A percentile compares a stretch with the other conserved stretches of the same genome.
Evolutionary conservation across 2,113 vertebrate species (phyloP).

Genomic region (Galbula dea): DNA sequence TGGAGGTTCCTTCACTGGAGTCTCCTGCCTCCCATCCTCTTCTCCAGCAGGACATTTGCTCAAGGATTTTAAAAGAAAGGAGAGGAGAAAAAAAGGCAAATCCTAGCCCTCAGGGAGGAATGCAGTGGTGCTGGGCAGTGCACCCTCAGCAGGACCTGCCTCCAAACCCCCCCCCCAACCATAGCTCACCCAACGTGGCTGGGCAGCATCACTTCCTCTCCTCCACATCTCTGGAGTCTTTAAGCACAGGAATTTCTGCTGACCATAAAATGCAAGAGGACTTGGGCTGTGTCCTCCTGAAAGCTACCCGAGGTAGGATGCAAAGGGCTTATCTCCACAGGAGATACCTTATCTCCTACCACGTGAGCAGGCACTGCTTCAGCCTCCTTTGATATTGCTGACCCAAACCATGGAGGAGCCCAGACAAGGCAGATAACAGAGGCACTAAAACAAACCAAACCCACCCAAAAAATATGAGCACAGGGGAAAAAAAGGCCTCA

Average conservation of each 20-base stretch:
- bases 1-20: not conserved
- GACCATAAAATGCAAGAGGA: not conserved
- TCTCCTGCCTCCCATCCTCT: not conserved
- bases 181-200: no score
- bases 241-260: not conserved
- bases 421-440: not conserved
- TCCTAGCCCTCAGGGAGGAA: accelerated
- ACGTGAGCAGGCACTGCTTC: accelerated
- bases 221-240: accelerated
- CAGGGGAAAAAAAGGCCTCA: not conserved
- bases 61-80: not conserved
- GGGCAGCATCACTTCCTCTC: no score
- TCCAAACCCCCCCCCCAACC: accelerated
- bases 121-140: no score
- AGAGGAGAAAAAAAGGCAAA: not conserved
- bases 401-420: not conserved
- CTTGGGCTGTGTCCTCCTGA: not conserved
- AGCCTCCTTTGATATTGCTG: not conserved
- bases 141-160: not conserved
- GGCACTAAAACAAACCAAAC: not conserved
- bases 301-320: not conserved
- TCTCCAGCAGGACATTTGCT: not conserved
- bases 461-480: not conserved
- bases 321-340: not conserved
- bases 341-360: not conserved